These are phyloP conservation scores for Mico argentatus DNA, from an alignment of 2,797 vertebrate genomes.

Conservation along the genomic window DNA sequence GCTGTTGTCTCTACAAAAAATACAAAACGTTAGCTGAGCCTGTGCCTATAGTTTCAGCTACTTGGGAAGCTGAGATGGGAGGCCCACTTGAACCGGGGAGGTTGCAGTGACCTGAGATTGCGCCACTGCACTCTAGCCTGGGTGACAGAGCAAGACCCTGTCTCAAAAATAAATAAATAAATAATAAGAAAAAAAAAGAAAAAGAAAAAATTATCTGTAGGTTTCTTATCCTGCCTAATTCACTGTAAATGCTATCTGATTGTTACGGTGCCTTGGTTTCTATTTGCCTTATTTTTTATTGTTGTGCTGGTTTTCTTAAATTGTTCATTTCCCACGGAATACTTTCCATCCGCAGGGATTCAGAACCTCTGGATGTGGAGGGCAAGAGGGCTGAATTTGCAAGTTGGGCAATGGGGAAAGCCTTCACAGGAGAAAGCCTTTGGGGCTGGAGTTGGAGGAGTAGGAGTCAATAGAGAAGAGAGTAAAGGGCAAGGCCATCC, in stretches of 20 bases:
- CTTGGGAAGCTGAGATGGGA: background rate
- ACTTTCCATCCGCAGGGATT: background rate
- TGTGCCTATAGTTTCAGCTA: background rate
- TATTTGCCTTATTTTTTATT: background rate
- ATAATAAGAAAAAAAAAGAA: background rate
- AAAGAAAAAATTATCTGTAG: background rate
- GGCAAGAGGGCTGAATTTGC: background rate
- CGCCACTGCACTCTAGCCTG: background rate
- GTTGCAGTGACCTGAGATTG: background rate
- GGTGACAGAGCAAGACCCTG: background rate
- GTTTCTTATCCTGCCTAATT: background rate
- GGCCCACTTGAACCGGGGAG: background rate
- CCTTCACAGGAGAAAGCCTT: background rate
- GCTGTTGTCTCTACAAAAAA: background rate
- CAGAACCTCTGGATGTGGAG: background rate
- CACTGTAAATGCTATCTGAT: background rate
- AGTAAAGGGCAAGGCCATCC: background rate
- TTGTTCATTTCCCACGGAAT: background rate
- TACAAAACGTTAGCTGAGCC: background rate
- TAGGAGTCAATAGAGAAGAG: background rate
- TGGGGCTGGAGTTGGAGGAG: background rate
- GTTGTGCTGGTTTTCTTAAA: background rate
- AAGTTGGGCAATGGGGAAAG: background rate
- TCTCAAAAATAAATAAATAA: background rate
- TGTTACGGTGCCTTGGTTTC: background rate